These are phyloP conservation scores for Clivina fossor DNA, from an alignment of 2,888 invertebrate species.

Conservation along the genomic window DNA sequence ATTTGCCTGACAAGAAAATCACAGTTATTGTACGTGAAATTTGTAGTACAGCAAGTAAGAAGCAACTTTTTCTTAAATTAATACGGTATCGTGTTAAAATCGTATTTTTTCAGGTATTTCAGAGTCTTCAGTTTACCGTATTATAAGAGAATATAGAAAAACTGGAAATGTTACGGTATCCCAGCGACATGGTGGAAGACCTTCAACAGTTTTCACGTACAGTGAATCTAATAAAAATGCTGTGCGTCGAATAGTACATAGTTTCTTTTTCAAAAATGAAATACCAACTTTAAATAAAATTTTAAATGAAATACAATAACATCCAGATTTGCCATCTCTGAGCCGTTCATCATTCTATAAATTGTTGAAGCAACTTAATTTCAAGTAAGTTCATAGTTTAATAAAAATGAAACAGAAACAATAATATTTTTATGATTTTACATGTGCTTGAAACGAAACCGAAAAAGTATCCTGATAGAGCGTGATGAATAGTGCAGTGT, in stretches of 20 bases:
- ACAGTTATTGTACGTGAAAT: no score
- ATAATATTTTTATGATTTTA: no score
- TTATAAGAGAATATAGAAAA: not conserved
- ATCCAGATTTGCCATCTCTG: not conserved
- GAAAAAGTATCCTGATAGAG: no score
- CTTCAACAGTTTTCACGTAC: not conserved
- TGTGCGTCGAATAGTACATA: not conserved
- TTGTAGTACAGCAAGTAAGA: no score
- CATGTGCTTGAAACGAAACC: no score
- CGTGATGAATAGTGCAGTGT: slow-evolving; percentile 11
- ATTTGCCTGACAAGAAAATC: no score
- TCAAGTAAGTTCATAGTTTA: not conserved
- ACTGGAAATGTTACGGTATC: not conserved
- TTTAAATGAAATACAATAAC: not conserved
- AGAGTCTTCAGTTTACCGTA: no score
- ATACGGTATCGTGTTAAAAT: no score
- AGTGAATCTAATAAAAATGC: not conserved
- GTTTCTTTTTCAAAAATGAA: not conserved
- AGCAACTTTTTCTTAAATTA: no score
- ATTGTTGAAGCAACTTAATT: not conserved
- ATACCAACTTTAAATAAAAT: not conserved
- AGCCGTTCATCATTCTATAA: slow-evolving; percentile 1
- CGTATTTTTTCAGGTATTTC: no score
- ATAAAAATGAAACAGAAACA: no score
- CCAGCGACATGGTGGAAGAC: not conserved